Percentiles rank a stretch among this genome's conserved stretches.
Conservation (phyloP, 2,797 vertebrate species). For the Molossus alvarezi region DNA sequence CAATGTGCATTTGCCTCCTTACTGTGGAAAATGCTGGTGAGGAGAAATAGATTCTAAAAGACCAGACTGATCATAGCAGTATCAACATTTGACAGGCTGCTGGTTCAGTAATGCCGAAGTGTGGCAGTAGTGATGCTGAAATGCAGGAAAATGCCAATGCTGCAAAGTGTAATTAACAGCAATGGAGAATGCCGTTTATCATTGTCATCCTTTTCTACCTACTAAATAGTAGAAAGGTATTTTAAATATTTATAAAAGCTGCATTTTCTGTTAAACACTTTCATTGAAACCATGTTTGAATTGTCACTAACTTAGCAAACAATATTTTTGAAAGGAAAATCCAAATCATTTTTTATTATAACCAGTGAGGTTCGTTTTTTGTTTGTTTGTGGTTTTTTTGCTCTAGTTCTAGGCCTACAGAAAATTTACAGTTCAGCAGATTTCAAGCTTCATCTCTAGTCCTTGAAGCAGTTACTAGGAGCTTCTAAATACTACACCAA, state of each 20-base stretch:
- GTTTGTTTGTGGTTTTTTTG: neutral
- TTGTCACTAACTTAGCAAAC: conserved; percentile 39
- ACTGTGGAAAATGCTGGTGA: neutral
- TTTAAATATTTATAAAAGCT: neutral
- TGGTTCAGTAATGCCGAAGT: neutral
- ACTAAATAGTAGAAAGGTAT: neutral
- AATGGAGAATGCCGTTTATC: neutral
- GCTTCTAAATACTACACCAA: neutral
- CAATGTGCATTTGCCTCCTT: neutral
- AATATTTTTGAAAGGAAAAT: conserved; percentile 9
- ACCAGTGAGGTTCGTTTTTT: neutral
- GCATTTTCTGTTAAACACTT: neutral
- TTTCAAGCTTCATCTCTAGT: neutral
- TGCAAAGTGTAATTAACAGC: neutral
- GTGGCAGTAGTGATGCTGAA: neutral
- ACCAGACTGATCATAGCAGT: neutral
- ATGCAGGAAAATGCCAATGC: neutral
- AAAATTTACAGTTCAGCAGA: neutral
- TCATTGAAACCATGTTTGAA: conserved; percentile 28
- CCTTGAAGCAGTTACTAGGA: neutral
- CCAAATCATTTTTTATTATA: conserved; percentile 12
- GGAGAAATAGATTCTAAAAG: neutral
- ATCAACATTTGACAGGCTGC: neutral
- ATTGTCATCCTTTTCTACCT: neutral
- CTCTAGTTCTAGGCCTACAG: conserved; percentile 4